A percentile compares a stretch with the other conserved stretches of the same genome.
phyloP scores from a whole-genome alignment of 35 echinoderm and acorn worm species.

The Hemicentrotus pulcherrimus region DNA sequence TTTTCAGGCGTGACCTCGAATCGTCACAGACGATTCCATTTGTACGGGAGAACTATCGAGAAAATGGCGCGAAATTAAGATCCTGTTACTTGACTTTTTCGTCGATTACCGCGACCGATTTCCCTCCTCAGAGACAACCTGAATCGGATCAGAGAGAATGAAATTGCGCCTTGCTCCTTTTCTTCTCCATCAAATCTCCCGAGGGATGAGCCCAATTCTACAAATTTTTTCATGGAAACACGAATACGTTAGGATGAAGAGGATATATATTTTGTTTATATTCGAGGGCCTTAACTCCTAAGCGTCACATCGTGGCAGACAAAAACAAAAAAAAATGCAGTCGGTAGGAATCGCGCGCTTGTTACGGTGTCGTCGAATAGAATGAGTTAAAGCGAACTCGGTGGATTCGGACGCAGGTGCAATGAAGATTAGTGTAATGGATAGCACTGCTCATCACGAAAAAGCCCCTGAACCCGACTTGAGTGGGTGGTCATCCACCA shows the following conservation, averaged over 20 bases:
- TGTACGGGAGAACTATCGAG: neutral
- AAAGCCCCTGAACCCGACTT: neutral
- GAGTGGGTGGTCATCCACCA: neutral
- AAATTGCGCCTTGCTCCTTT: neutral
- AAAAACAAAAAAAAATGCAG: neutral
- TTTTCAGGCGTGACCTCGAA: neutral
- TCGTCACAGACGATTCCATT: neutral
- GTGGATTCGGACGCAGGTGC: neutral
- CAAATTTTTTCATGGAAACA: neutral
- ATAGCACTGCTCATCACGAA: neutral
- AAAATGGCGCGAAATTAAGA: conserved; percentile 17
- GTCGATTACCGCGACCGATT: conserved; percentile 1
- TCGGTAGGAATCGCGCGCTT: neutral
- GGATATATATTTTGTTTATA: neutral
- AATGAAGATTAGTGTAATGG: neutral
- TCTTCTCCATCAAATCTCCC: neutral
- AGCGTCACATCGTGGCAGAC: neutral
- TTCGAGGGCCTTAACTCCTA: neutral
- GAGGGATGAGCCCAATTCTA: neutral
- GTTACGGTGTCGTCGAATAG: neutral
- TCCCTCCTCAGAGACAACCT: neutral
- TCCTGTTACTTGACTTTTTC: neutral
- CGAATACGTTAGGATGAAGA: neutral
- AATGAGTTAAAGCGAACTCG: neutral
- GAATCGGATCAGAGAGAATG: neutral